Conservation (phyloP, 1,140 invertebrate species). For the Pectinophora gossypiella region DNA sequence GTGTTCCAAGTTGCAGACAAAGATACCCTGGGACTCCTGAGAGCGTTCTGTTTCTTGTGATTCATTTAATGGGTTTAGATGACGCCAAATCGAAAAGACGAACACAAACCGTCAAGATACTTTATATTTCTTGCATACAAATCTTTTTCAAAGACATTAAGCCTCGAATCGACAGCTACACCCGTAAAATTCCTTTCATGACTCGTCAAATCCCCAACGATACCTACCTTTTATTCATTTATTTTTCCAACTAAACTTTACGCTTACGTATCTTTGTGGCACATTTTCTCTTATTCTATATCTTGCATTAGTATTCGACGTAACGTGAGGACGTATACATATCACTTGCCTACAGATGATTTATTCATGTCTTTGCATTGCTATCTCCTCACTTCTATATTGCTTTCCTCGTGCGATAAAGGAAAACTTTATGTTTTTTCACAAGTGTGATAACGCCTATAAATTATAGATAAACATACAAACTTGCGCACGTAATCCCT, state of each 20-base stretch:
- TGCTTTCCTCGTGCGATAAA: too few species aligned
- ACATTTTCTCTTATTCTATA: conserved; percentile 14
- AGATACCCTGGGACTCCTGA: too few species aligned
- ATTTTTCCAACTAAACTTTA: neutral
- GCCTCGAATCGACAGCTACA: neutral
- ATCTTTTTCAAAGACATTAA: neutral
- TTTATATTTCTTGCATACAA: too few species aligned
- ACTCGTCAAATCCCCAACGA: neutral
- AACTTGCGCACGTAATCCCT: too few species aligned
- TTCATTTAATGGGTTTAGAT: too few species aligned
- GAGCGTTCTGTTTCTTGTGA: too few species aligned
- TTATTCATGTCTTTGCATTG: conserved; percentile 10
- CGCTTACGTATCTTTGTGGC: neutral
- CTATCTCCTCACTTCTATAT: neutral
- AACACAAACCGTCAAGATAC: too few species aligned
- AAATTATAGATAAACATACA: too few species aligned
- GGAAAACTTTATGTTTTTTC: too few species aligned
- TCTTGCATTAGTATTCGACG: conserved; percentile 16
- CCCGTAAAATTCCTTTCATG: neutral
- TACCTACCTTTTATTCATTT: neutral
- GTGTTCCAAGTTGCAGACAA: too few species aligned
- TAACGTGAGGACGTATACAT: neutral
- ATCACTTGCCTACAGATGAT: conserved; percentile 7
- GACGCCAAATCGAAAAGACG: neutral
- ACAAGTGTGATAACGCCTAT: too few species aligned